Evolutionary conservation across 2,797 vertebrate species (phyloP).

Genomic region (Monodelphis domestica): DNA sequence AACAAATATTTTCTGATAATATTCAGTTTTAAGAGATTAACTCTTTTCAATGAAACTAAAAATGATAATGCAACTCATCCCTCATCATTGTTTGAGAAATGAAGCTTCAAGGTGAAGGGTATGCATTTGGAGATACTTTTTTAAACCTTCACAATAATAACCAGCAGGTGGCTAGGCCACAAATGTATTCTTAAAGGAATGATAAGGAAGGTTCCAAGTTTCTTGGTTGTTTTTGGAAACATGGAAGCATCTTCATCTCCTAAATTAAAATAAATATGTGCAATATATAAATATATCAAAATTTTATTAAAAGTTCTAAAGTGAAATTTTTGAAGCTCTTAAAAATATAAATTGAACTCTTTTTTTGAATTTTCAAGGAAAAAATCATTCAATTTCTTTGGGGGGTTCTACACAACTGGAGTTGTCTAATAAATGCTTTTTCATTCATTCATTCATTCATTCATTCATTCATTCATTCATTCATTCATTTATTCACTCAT

Average conservation of each 20-base stretch:
- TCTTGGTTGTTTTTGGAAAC: slow-evolving; percentile 35
- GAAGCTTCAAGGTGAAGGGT: slow-evolving; percentile 4
- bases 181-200: slow-evolving; percentile 49
- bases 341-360: slow-evolving; percentile 22
- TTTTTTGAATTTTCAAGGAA: not conserved
- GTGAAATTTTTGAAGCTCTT: slow-evolving; percentile 45
- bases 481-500: not conserved
- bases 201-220: not conserved
- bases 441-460: no score
- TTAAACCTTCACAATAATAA: slow-evolving; percentile 50
- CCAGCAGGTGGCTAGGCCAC: slow-evolving; percentile 26
- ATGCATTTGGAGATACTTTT: not conserved
- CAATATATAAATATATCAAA: not conserved
- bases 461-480: no score
- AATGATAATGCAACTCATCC: slow-evolving; percentile 30
- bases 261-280: slow-evolving; percentile 40
- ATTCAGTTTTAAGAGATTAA: slow-evolving; percentile 37
- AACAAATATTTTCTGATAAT: slow-evolving; percentile 50
- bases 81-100: slow-evolving; percentile 41
- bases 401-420: not conserved
- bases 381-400: slow-evolving; percentile 41
- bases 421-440: not conserved
- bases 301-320: slow-evolving; percentile 19
- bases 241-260: slow-evolving; percentile 48
- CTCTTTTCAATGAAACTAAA: slow-evolving; percentile 44